Base-by-base conservation (phyloP, 2,113 vertebrate genomes). In the Phalacrocorax aristotelis region DNA sequence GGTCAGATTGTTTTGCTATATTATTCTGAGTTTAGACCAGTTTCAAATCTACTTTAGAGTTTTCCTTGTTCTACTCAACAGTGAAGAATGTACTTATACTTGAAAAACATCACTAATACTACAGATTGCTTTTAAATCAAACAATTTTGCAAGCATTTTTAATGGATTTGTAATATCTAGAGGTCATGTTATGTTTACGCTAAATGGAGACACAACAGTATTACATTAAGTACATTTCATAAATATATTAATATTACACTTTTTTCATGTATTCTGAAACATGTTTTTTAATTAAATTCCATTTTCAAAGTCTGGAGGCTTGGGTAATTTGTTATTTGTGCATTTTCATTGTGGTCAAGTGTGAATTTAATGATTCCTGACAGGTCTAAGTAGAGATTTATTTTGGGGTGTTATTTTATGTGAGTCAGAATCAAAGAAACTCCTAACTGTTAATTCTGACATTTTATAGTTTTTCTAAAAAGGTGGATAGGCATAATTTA, bases 81-180 rank as follows among this genome's bases (percentile, higher is more conserved):
- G 2, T 48, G 32, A 71, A 84, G 17, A 27, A 68, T 36, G 11
- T 29, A 52, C 12, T 12, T 0, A 0, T 57, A 22, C 29, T 69
- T 68, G 7, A 83, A 60, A 66, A 68, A 0, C 27, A 18, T 61
- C 51, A 55, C 25, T 20, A 44, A 20, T 18, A 52, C 6, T 27
- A 55, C 7, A 20, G 40, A 17, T 65, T 46, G 11, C 7, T 85
- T 64, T 86, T 60, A 60, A 90, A 90, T 26, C 6, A 79, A 54
- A 55, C 4, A 18, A 0, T 15, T 44, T 52, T 68, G 44, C 23
- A 54, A 51, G 27, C 2, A 17, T 62, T 75, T 86, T 60, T 64
- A 6, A 11, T 72, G 30, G 10, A 0, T 2, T 72, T 80, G 23
- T 68, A 48, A n/a, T 13, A 20, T 5, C 7, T 49, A 44, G 19